Evolutionary conservation across 1,140 invertebrate genomes (phyloP).

Genomic region (Drosophila repletoides): DNA sequence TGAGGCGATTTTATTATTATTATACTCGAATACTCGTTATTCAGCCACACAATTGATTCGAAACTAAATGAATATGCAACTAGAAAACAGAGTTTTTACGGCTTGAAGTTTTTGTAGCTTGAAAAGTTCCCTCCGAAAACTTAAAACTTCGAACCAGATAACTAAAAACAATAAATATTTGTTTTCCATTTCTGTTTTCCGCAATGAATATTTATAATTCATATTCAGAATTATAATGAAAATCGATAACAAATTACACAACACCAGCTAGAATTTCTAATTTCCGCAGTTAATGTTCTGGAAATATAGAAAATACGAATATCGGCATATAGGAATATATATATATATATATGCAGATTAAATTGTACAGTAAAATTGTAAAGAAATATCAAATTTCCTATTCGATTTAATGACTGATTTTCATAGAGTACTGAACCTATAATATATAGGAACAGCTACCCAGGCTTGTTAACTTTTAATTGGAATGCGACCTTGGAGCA

Average conservation of each 20-base stretch:
- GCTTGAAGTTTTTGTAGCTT: too few relatives aligned
- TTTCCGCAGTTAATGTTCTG: slow-evolving; percentile 27
- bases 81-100: too few relatives aligned
- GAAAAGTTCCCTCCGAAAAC: too few relatives aligned
- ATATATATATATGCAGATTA: too few relatives aligned
- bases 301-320: slow-evolving; percentile 5
- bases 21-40: neutral
- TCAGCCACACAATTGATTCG: neutral
- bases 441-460: too few relatives aligned
- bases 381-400: neutral
- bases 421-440: too few relatives aligned
- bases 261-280: neutral
- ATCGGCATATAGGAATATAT: too few relatives aligned
- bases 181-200: too few relatives aligned
- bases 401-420: neutral
- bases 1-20: neutral
- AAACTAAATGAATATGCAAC: neutral
- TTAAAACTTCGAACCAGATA: too few relatives aligned
- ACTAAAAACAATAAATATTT: too few relatives aligned
- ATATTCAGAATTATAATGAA: too few relatives aligned
- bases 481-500: slow-evolving; percentile 2
- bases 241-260: neutral
- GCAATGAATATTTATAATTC: too few relatives aligned
- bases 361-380: neutral
- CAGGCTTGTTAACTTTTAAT: neutral